Evolutionary conservation across 2,797 vertebrate species (phyloP).

Genomic region (Valencia hispanica): DNA sequence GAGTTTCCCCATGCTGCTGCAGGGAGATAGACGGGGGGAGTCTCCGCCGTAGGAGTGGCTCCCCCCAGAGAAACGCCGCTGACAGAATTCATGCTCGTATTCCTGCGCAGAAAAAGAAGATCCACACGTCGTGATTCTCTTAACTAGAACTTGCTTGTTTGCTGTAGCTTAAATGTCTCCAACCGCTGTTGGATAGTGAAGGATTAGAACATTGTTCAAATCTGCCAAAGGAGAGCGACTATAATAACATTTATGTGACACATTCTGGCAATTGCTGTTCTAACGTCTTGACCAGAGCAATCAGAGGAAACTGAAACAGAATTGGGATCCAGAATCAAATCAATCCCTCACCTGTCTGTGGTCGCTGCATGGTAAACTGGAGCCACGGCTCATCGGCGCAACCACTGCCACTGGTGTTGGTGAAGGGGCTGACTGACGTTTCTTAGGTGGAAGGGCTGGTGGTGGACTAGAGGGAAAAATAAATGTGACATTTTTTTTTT

Average conservation of each 20-base stretch:
- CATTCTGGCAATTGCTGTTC: neutral
- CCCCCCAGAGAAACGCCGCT: conserved; percentile 92
- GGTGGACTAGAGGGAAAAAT: conserved; percentile 80
- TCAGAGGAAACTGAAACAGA: neutral
- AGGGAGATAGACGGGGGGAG: conserved; percentile 93
- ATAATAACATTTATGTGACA: neutral
- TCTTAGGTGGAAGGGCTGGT: conserved; percentile 95
- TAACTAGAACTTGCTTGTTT: neutral
- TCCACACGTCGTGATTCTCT: neutral
- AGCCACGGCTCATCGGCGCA: conserved; percentile 95
- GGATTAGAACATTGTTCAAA: neutral
- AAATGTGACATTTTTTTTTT: conserved; percentile 16
- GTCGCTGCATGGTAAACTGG: conserved; percentile 91
- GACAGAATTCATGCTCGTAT: conserved; percentile 91
- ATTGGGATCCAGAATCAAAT: neutral
- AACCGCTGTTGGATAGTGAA: neutral
- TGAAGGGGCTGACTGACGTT: conserved; percentile 94
- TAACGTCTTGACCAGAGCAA: neutral
- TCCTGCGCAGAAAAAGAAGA: conserved; percentile 78
- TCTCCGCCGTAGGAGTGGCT: conserved; percentile 95
- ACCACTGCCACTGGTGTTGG: conserved; percentile 95
- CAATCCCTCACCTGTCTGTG: conserved; percentile 87
- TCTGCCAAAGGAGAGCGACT: neutral
- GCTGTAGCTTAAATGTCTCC: neutral
- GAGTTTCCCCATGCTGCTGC: conserved; percentile 96